Base-by-base conservation (phyloP, 2,888 invertebrate species). In the Eilema sororculum region DNA sequence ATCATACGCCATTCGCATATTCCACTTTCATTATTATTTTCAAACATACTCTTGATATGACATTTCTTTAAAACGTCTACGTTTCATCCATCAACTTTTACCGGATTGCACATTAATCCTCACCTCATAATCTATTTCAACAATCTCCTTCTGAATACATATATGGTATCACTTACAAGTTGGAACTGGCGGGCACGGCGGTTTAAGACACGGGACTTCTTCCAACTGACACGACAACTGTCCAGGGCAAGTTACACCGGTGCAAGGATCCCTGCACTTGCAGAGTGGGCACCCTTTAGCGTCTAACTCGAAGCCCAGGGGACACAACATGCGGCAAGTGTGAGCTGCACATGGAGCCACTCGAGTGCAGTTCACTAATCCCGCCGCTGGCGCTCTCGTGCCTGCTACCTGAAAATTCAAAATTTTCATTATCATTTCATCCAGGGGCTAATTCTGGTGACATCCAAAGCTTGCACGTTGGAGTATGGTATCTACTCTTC, bases 291-390 rank as follows among this genome's bases (percentile, higher is more conserved):
- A 98, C 8, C 98, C 98, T 3, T 96, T 96, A 22, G 93, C 81
- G 59, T 96, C 93, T 83, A 97, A 96, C 77, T 97, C 97, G 88
- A 98, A 98, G 56, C 98, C 98, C 71, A 98, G 96, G 0, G 98
- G 97, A 82, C 98, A 98, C 76, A 98, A 96, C 98, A 98, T 98
- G 59, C 98, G 96, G 85, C 98, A 98, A 0, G 97, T 97, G 81
- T 97, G 97, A 0, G 97, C 97, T 0, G 97, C 96, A 85, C 98
- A 98, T 2, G 97, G 95, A 41, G 96, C 96, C 62, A 95, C 96
- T 87, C 96, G 95, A 13, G 97, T 96, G 88, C 97, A 97, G 90
- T 97, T 97, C 30, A 97, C 96, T 24, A 96, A 90, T 0, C 95
- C 95, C 46, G 96, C 96, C 0, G 96, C 96, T 22, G 96, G 95